phyloP scores from a whole-genome alignment of 2,113 vertebrate genomes.

The Nibea coibor region DNA sequence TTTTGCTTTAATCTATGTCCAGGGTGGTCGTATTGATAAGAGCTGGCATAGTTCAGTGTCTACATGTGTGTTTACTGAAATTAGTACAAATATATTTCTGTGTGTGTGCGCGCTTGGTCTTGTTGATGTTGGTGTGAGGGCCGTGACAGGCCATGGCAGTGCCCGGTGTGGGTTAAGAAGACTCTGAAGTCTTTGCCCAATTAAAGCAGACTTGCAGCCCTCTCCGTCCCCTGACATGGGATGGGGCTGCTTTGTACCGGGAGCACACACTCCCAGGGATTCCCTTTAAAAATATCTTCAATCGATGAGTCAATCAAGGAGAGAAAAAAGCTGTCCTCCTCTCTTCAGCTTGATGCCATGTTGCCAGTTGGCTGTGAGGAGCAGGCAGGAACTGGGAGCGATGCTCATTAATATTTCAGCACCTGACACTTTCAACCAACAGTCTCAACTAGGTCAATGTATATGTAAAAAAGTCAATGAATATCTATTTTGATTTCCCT shows the following conservation, averaged over 20 bases:
- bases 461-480: constrained; percentile 85
- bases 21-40: constrained; percentile 80
- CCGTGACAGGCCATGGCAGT: constrained; percentile 78
- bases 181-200: constrained; percentile 86
- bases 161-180: constrained; percentile 80
- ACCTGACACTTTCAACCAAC: constrained; percentile 87
- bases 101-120: constrained; percentile 49
- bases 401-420: constrained; percentile 87
- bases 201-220: constrained; percentile 83
- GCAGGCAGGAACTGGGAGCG: constrained; percentile 85
- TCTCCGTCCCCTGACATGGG: constrained; percentile 81
- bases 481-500: constrained; percentile 81
- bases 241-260: constrained; percentile 84
- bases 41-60: constrained; percentile 63
- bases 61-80: constrained; percentile 66
- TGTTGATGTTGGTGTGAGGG: constrained; percentile 77
- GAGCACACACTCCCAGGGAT: constrained; percentile 86
- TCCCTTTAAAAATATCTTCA: constrained; percentile 91
- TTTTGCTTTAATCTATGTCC: constrained; percentile 81
- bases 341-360: constrained; percentile 84
- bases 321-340: constrained; percentile 82
- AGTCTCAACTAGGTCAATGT: constrained; percentile 88
- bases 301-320: constrained; percentile 90
- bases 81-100: constrained; percentile 61
- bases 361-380: constrained; percentile 87